Base-by-base conservation (phyloP, 1,140 invertebrate genomes). In the Drosophila gunungcola region DNA sequence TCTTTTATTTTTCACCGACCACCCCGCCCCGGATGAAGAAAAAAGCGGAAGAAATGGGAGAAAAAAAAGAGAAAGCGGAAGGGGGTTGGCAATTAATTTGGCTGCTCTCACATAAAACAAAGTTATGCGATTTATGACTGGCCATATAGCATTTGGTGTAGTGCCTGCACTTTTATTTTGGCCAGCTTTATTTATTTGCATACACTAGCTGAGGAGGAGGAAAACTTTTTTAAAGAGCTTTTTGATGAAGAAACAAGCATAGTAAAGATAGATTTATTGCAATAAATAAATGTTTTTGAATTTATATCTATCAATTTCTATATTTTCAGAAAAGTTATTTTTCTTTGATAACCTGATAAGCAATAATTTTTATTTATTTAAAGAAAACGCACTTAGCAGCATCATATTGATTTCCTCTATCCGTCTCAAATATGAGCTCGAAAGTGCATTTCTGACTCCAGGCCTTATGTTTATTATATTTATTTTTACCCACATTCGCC, bases 1-100 rank as follows among this genome's bases (percentile, higher is more conserved):
- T 97, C 97, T 96, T 78, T 57, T 56, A 56, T 39, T 32, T 13
- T 38, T 38, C 10, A 11, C 11, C 36, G 1, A n/a, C 12, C 46
- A n/a, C 13, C 41, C 5, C n/a, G n/a, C 25, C 39, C 25, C 25
- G n/a, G 57, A 65, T 21, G 29, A 16, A 21, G 43, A 16, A 16
- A 34, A 29, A 56, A 27, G 32, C 45, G 38, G 46, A 41, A 25
- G 34, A 63, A 62, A 34, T 46, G 51, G 27, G 27, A 1, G 16
- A 21, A 21, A 21, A 21, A 21, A 21, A 21, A 0, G 16, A 60
- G 42, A 38, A 43, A 46, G 41, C 42, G 36, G 27, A 72, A 55
- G 32, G 61, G 62, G 64, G 68, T 68, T 83, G 63, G 78, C 84
- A 84, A 89, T 88, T 88, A 88, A 88, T 88, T 89, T 73, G 79